Conservation (phyloP, 2,797 vertebrate species). For the Dipus sagitta region DNA sequence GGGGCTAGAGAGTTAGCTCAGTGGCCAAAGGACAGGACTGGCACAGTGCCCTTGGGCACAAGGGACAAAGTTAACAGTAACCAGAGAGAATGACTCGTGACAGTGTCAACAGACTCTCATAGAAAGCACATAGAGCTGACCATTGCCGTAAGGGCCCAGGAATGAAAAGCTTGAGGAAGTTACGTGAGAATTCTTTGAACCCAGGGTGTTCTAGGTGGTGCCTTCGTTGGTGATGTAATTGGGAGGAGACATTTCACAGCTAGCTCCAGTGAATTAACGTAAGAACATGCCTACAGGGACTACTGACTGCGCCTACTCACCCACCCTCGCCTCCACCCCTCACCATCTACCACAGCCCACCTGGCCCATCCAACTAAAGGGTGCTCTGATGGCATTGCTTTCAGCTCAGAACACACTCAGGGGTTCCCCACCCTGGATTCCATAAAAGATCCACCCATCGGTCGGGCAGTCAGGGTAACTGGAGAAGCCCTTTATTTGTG, state of each 20-base stretch:
- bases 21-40: too few relatives aligned
- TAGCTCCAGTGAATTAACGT: constrained; percentile 8
- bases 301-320: not conserved
- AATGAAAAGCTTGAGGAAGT: constrained; percentile 16
- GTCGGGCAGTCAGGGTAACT: too few relatives aligned
- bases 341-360: not conserved
- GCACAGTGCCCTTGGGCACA: not conserved
- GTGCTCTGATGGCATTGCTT: not conserved
- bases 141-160: not conserved
- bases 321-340: not conserved
- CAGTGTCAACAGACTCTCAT: not conserved
- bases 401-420: not conserved
- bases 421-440: not conserved
- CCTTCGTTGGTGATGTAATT: constrained; percentile 7
- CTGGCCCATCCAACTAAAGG: not conserved
- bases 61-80: not conserved
- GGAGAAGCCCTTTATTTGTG: accelerated
- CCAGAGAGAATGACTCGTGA: not conserved
- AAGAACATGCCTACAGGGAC: constrained; percentile 9
- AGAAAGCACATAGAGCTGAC: constrained; percentile 23
- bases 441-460: not conserved
- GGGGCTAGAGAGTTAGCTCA: too few relatives aligned
- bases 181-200: constrained; percentile 7
- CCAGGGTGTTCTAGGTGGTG: not conserved
- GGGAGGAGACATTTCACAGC: constrained; percentile 18